Conservation (phyloP, 2,888 invertebrate genomes). For the Ectemnius lituratus region DNA sequence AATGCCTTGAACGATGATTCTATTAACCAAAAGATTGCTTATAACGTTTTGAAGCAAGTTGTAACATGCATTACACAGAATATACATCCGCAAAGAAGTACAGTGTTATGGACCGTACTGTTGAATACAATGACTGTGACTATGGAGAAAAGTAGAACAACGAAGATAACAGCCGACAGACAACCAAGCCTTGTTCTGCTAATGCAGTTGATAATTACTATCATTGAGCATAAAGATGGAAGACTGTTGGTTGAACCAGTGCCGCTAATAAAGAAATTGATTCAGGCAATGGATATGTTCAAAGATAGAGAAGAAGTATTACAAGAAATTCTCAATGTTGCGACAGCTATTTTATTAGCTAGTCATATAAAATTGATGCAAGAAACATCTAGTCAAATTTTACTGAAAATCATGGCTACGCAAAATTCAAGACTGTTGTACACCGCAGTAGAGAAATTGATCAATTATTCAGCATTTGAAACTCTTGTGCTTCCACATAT, state of each 20-base stretch:
- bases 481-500: conserved; percentile 85
- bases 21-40: conserved; percentile 79
- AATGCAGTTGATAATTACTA: conserved; percentile 81
- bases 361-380: conserved; percentile 84
- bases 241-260: conserved; percentile 82
- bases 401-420: conserved; percentile 82
- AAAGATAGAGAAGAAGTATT: conserved; percentile 54
- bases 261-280: conserved; percentile 81
- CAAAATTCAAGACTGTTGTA: conserved; percentile 81
- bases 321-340: conserved; percentile 60
- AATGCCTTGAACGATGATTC: conserved; percentile 80
- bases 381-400: conserved; percentile 85
- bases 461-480: conserved; percentile 85
- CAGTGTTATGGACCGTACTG: conserved; percentile 83
- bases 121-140: conserved; percentile 75
- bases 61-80: conserved; percentile 82
- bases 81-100: conserved; percentile 83
- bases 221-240: conserved; percentile 83
- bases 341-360: conserved; percentile 74
- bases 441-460: conserved; percentile 83
- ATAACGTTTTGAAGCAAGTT: conserved; percentile 83
- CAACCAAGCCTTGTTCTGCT: conserved; percentile 78
- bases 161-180: conserved; percentile 24
- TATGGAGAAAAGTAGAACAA: conserved; percentile 66
- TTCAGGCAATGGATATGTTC: conserved; percentile 57